Evolutionary conservation across 2,113 vertebrate species (phyloP).

Genomic region (Procavia capensis): DNA sequence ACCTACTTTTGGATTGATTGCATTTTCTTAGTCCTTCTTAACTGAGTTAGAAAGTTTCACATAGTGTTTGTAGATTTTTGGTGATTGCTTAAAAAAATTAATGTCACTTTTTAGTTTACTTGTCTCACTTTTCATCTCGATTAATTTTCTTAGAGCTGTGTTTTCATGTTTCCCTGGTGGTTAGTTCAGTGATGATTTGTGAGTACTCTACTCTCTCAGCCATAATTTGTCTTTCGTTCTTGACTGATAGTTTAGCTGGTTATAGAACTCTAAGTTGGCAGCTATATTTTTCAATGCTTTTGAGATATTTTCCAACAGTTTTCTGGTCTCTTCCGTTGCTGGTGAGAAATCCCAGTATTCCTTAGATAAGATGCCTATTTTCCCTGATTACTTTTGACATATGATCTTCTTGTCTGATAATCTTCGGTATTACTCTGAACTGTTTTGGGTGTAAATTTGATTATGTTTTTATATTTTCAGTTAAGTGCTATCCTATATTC

Average conservation of each 20-base stretch:
- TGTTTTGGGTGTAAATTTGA: background rate
- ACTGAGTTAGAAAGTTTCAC: too few relatives aligned
- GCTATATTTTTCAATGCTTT: slow-evolving; percentile 12
- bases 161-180: background rate
- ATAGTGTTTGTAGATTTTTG: too few relatives aligned
- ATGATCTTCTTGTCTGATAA: slow-evolving; percentile 14
- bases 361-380: background rate
- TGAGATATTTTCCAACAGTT: background rate
- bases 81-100: too few relatives aligned
- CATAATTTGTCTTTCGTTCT: background rate
- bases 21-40: too few relatives aligned
- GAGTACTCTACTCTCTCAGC: background rate
- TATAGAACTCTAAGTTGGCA: slow-evolving; percentile 28
- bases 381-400: background rate
- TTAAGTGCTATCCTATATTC: background rate
- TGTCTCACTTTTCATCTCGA: background rate
- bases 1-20: too few relatives aligned
- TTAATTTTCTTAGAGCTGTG: background rate
- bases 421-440: background rate
- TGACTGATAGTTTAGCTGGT: background rate
- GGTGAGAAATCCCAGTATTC: background rate
- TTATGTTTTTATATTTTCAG: slow-evolving; percentile 20
- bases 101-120: too few relatives aligned
- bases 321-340: background rate
- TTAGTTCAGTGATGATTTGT: slow-evolving; percentile 27